These are phyloP conservation scores for Herpailurus yagouaroundi DNA, from an alignment of 2,113 vertebrate species.

Conservation along the genomic window DNA sequence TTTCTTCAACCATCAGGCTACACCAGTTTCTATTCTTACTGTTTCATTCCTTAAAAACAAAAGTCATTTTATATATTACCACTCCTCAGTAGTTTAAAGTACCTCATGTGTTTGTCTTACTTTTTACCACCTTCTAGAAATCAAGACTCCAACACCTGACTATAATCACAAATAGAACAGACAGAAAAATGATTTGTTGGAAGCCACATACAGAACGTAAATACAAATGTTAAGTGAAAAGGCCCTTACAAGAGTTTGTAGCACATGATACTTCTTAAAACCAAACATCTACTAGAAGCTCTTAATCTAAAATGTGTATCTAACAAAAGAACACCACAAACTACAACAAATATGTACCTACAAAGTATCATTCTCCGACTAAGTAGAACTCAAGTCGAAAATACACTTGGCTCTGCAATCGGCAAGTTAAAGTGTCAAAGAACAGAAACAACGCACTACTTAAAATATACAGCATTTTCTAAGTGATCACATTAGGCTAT, in stretches of 20 bases:
- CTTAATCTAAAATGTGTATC: neutral
- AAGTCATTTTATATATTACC: neutral
- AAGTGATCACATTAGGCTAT: neutral
- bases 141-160: neutral
- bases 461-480: neutral
- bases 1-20: slow-evolving; percentile 13
- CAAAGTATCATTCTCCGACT: neutral
- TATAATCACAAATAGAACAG: slow-evolving; percentile 51
- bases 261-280: neutral
- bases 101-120: neutral
- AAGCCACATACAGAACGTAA: neutral
- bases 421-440: neutral
- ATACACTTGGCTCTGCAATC: neutral
- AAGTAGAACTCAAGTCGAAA: neutral
- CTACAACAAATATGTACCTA: neutral
- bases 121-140: slow-evolving; percentile 7
- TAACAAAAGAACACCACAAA: neutral
- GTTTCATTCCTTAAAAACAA: slow-evolving; percentile 37
- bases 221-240: slow-evolving; percentile 15
- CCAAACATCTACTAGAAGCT: neutral
- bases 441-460: slow-evolving; percentile 6
- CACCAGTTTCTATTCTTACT: neutral
- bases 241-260: neutral
- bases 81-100: neutral
- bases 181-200: neutral